Conservation (phyloP, 2,888 invertebrate genomes). For the Noctuana brunneofusca region DNA sequence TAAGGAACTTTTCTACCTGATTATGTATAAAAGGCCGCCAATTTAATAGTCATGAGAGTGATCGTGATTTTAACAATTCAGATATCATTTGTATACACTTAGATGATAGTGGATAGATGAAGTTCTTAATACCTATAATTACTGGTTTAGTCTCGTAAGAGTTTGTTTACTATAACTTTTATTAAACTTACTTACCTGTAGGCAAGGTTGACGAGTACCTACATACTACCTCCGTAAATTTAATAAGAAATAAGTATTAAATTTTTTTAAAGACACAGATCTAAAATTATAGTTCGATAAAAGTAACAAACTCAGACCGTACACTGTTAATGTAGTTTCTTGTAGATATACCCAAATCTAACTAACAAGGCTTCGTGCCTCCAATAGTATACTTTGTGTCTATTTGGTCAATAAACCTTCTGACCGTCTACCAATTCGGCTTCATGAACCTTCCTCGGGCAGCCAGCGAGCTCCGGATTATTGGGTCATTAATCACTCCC, state of each 20-base stretch:
- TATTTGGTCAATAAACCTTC: constrained; percentile 79
- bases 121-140: too few species aligned
- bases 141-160: too few species aligned
- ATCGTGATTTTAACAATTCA: neutral
- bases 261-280: too few species aligned
- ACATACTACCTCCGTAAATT: too few species aligned
- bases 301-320: neutral
- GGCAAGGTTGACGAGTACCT: too few species aligned
- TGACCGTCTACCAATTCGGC: constrained; percentile 82
- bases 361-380: constrained; percentile 3
- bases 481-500: constrained; percentile 81
- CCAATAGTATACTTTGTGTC: constrained; percentile 41
- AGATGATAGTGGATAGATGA: too few species aligned
- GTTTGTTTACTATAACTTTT: too few species aligned
- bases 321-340: neutral
- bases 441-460: constrained; percentile 78
- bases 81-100: too few species aligned
- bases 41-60: constrained; percentile 6
- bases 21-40: constrained; percentile 17
- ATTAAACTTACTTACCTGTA: too few species aligned
- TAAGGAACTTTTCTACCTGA: constrained; percentile 31
- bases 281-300: neutral
- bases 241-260: too few species aligned
- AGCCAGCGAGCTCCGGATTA: constrained; percentile 71
- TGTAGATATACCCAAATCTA: constrained; percentile 5